Conservation (phyloP, 2,797 vertebrate genomes). For the Natrix natrix region DNA sequence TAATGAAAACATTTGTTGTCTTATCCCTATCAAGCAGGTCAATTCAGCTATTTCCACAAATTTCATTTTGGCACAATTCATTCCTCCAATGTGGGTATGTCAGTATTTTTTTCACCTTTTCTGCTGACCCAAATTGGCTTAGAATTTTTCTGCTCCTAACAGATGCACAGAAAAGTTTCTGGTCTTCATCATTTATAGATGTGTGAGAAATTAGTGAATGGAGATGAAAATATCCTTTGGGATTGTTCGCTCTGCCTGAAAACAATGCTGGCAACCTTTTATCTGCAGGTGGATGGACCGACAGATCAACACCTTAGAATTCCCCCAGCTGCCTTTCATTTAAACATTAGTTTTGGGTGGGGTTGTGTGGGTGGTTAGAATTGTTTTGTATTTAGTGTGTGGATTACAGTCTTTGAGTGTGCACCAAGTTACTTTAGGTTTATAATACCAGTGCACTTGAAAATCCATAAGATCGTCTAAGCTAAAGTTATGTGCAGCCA, state of each 20-base stretch:
- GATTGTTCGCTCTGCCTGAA: conserved; percentile 6
- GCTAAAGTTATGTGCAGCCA: conserved; percentile 32
- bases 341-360: background rate
- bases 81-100: background rate
- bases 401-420: background rate
- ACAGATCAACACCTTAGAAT: conserved; percentile 29
- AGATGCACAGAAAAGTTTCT: conserved; percentile 27
- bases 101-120: background rate
- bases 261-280: conserved; percentile 37
- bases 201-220: background rate
- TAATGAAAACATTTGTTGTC: background rate
- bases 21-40: background rate
- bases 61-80: background rate
- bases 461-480: conserved; percentile 37
- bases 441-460: background rate
- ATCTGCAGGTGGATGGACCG: conserved; percentile 45
- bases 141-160: conserved; percentile 1
- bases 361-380: background rate
- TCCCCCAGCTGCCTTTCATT: conserved; percentile 16
- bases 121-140: background rate
- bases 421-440: background rate
- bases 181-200: background rate
- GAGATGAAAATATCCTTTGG: conserved; percentile 5
- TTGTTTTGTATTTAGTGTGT: conserved; percentile 3
- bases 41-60: background rate